Base-by-base conservation (phyloP, 2,797 vertebrate genomes). In the Mormyrus hasselquistii region DNA sequence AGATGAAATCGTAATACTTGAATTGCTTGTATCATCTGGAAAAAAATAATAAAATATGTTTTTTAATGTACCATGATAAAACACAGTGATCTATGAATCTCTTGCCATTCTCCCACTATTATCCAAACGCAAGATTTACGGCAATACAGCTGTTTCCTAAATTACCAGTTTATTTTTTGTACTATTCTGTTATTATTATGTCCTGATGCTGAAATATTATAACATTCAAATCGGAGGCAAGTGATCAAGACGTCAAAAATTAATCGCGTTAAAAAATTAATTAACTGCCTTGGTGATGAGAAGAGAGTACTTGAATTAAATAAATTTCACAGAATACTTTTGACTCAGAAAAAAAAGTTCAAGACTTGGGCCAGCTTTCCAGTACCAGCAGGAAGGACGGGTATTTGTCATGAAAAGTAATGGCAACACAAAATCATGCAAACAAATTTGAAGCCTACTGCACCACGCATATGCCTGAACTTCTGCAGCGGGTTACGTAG, bases 1-100 rank as follows among this genome's bases (percentile, higher is more conserved):
- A 99, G 97, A 97, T 99, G 98, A 97, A 99, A 99, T 95, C 98
- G 97, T 98, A 99, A 98, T 97, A 99, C 98, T 97, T 99, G 98
- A 97, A 99, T 99, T 96, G 98, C 98, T 99, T 99, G 98, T 94
- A 99, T 99, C 98, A 99, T 99, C 98, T 99, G 97, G 93, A 97
- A 96, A 93, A 96, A 93, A 97, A 62, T 62, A 91, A 93, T 57
- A 94, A 93, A 82, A 82, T 82, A 22, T 47, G 76, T 44, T 47
- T 82, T 92, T 92, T 93, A 92, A 93, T 93, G 88, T 93, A 90
- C 91, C 92, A 91, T 92, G 92, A 93, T 93, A 93, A 93, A 95
- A 95, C 92, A 93, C 90, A 87, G 88, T 91, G 90, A 90, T 88
- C 52, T 86, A 90, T 91, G 88, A 50, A 90, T 55, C 84, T 53